Evolutionary conservation across 2,888 invertebrate species (phyloP), one percentile per base, ranked within the genome.

Genomic region (Chalcosyrphus nemorum): DNA sequence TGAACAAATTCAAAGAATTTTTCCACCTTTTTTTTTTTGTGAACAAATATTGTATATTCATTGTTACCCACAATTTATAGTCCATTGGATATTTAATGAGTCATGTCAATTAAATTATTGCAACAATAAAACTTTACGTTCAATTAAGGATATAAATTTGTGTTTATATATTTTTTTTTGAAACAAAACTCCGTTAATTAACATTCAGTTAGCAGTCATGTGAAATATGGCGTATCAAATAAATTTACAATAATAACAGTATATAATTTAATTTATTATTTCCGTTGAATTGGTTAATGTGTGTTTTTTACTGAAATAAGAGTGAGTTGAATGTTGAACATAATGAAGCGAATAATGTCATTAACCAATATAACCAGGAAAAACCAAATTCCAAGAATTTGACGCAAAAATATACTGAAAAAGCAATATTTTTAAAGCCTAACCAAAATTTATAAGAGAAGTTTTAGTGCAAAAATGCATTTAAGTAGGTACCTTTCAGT

Each of bases 101-200:
- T 24, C 11, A 24, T 15, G 29, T 29, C 29, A 45, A 47, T 63
- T 45, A 47, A 47, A 63, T 32, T 19, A 27, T 11, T 41, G 21
- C 2, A 38, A 24, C 47, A 38, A 24, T 35, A 50, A 35, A 35
- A 15, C 21, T 15, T 11, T 24, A 15, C 24, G 13, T 38, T 13
- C 15, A 9, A 35, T 15, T n/a, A 38, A 47, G 43, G 19, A 15
- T 15, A 24, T n/a, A n/a, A n/a, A n/a, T n/a, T n/a, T n/a, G n/a
- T n/a, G n/a, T n/a, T n/a, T n/a, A n/a, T n/a, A 38, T 11, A 15
- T 38, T 11, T 9, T 13, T 35, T 50, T 52, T 50, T n/a, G n/a
- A n/a, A 29, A 66, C 50, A 54, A 66, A 52, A n/a, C n/a, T 66
- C 38, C 17, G 13, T 66, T 66, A 15, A 66, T 54, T 54, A 52